phyloP scores from a whole-genome alignment of 2,797 vertebrate genomes.

The Sebastes matsubarae region DNA sequence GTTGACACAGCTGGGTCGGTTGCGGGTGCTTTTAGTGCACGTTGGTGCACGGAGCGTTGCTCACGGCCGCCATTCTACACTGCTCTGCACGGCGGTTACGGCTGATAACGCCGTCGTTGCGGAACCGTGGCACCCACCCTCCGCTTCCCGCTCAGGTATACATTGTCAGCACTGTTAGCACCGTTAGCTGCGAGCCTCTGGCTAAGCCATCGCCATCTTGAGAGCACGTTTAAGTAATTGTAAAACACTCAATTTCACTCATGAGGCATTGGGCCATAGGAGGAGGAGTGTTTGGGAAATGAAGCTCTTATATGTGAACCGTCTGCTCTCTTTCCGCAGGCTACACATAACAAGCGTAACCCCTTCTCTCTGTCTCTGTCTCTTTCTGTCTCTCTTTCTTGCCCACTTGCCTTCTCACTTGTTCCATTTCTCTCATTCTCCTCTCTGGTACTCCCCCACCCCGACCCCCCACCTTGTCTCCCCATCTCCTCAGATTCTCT shows the following conservation, averaged over 20 bases:
- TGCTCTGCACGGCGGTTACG: too few relatives aligned
- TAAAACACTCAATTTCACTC: not conserved
- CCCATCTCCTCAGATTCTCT: conserved; percentile 20
- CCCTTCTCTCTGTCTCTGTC: conserved; percentile 2
- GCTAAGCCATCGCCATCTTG: not conserved
- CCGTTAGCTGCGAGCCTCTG: not conserved
- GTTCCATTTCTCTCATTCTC: not conserved
- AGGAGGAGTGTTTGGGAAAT: conserved; percentile 44
- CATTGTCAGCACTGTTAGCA: not conserved
- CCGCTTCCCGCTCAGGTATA: too few relatives aligned
- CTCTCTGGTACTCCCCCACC: not conserved
- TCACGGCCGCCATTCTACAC: too few relatives aligned
- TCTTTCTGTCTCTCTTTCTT: not conserved
- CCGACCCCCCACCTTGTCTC: conserved; percentile 3
- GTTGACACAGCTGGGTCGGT: too few relatives aligned
- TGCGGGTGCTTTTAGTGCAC: too few relatives aligned
- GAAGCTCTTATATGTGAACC: conserved; percentile 44
- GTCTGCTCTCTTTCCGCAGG: conserved; percentile 46
- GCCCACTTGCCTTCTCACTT: conserved; percentile 1
- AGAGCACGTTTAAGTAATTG: not conserved
- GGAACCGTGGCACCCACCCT: too few relatives aligned
- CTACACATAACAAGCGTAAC: conserved; percentile 43
- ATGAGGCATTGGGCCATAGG: conserved; percentile 20
- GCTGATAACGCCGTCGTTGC: too few relatives aligned
- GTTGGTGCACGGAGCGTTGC: too few relatives aligned